These are phyloP conservation scores for Babylonia areolata DNA, from an alignment of 1,140 invertebrate genomes.

Conservation along the genomic window DNA sequence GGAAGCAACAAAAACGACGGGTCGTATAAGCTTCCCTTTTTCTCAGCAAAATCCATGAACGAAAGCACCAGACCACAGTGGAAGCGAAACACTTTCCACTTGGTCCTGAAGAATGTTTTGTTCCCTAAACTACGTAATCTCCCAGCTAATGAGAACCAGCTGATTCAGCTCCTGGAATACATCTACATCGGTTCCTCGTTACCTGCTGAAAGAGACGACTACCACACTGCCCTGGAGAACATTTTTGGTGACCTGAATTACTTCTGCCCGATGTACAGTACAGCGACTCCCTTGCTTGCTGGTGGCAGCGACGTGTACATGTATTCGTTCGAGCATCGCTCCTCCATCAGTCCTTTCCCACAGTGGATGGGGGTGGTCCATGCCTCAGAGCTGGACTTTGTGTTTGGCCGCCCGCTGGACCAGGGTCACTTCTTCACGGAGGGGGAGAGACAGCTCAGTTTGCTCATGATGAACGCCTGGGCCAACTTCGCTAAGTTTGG, in stretches of 20 bases:
- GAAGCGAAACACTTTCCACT: not conserved
- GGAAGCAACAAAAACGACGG: constrained; percentile 92
- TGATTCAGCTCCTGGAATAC: constrained; percentile 10
- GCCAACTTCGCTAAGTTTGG: constrained; percentile 95
- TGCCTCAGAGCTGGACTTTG: constrained; percentile 94
- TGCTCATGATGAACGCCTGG: constrained; percentile 93
- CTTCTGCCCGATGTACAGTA: constrained; percentile 55
- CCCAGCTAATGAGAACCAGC: not conserved
- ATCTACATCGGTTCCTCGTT: constrained; percentile 38
- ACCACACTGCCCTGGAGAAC: constrained; percentile 52
- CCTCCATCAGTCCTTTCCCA: constrained; percentile 88
- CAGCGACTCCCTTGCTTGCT: constrained; percentile 39
- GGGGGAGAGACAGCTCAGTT: constrained; percentile 89
- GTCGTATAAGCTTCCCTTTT: constrained; percentile 47
- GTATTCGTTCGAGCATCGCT: constrained; percentile 58
- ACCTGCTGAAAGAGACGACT: constrained; percentile 16
- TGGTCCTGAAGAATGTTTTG: not conserved
- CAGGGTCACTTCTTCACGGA: constrained; percentile 88
- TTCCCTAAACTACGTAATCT: not conserved
- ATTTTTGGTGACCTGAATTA: constrained; percentile 55
- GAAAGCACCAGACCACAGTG: constrained; percentile 5
- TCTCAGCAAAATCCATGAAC: constrained; percentile 37
- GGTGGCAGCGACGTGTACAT: constrained; percentile 46
- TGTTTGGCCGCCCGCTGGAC: constrained; percentile 91
- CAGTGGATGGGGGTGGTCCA: constrained; percentile 96